Evolutionary conservation across 2,113 vertebrate species (phyloP), one percentile per base, ranked within the genome.

Genomic region (Siniperca chuatsi): DNA sequence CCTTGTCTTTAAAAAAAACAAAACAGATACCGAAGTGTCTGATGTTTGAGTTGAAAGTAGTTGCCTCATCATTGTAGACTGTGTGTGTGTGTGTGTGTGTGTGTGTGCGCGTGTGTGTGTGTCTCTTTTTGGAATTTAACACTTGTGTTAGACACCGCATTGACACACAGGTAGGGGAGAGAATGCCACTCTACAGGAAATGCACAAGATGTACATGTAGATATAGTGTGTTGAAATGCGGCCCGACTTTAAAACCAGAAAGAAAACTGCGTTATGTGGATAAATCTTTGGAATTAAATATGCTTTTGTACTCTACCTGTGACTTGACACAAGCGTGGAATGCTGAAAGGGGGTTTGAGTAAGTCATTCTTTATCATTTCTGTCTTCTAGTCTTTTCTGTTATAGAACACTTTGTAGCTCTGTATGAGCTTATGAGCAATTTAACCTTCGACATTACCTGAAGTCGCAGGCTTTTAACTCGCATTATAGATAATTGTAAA

Each of bases 171-270:
- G 61, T 62, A 21, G 42, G 33, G 52, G 55, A 21, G 64, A 80
- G 92, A 94, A 95, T 95, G 92, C 48, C 9, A 37, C 86, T 76
- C 57, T 52, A 62, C 92, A 91, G 87, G 92, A 90, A 92, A 74
- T 82, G 85, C 65, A 44, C 29, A 21, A 3, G 61, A 84, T 81
- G 46, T 9, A 33, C 12, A 50, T n/a, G 61, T 2, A 69, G 83
- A 57, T 20, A 37, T 16, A 58, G 25, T 52, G 7, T 0, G 46
- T 42, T 29, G 85, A 87, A 94, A 91, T 93, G 92, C 40, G 33
- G 55, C 33, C 58, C 4, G 12, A 44, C 35, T 50, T 15, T 37
- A 55, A 76, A 75, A 60, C 16, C 29, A 5, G 21, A 57, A n/a
- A 25, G 15, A 40, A 46, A 58, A 37, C 37, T 0, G 12, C 29